Base-by-base conservation (phyloP, 2,888 invertebrate genomes). In the Agriopis aurantiaria region DNA sequence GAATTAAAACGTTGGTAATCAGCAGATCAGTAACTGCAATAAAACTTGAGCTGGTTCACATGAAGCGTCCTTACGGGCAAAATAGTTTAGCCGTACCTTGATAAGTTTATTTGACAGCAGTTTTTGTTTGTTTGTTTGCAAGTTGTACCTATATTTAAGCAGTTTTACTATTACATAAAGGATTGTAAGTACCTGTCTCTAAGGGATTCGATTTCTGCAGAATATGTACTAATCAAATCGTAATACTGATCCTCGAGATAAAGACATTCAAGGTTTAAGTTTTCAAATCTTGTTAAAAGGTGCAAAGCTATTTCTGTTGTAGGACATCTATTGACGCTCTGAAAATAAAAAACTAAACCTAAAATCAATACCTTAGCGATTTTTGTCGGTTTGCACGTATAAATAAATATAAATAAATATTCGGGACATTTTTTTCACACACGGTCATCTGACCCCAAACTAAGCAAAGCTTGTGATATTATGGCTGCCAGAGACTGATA, bases 221-320 rank as follows among this genome's bases (percentile, higher is more conserved):
- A 95, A 72, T 96, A 96, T 80, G 96, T 95, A 77, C 95, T 93
- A 68, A 97, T 95, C 49, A 97, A 95, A 81, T 97, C 96, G 75
- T 97, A 93, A 82, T 97, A 97, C 72, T 97, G 96, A 74, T 97
- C 96, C 81, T 97, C 96, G 62, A 98, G 92, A 80, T 96, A 96
- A 63, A 98, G 87, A 79, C 96, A 96, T 53, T 96, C 95, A 23
- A 98, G 92, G 76, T 97, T 95, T 41, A 98, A 85, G 78, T 96
- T 97, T 80, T 97, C 96, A 87, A 98, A 98, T 80, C 97, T 86
- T 46, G 85, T 85, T 0, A 95, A 78, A 64, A 95, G 83, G 59
- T 94, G 84, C 63, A 95, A 80, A 7, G 95, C 91, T 55, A 95
- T 95, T 78, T 95, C 95, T 0, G 95, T 93, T 4, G 92, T 93